A percentile compares a stretch with the other conserved stretches of the same genome.
Conservation (phyloP, 2,888 invertebrate species). For the Gnatocerus cornutus region DNA sequence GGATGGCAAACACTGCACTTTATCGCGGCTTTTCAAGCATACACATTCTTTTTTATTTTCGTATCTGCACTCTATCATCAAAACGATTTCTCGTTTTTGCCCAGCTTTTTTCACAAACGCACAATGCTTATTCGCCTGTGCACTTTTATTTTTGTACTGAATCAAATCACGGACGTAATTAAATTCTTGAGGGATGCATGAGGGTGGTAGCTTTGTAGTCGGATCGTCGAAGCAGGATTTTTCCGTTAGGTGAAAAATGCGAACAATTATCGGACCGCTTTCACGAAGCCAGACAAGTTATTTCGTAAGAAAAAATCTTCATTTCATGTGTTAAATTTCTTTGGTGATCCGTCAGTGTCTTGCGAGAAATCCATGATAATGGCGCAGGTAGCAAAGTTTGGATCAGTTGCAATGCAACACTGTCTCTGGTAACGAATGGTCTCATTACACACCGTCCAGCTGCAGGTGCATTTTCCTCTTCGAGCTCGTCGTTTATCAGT, state of each 20-base stretch:
- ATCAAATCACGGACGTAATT: constrained; percentile 48
- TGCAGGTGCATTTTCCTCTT: constrained; percentile 22
- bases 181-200: constrained; percentile 41
- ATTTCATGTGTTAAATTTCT: neutral
- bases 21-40: constrained; percentile 46
- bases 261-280: neutral
- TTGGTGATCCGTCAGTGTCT: neutral
- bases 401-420: constrained; percentile 31
- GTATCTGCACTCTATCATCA: constrained; percentile 30
- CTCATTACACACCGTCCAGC: constrained; percentile 53
- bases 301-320: no score
- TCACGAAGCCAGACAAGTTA: no score
- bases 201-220: constrained; percentile 18
- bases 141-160: constrained; percentile 47
- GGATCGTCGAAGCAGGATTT: constrained; percentile 7
- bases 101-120: constrained; percentile 40
- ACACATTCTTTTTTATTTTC: constrained; percentile 15
- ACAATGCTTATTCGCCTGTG: constrained; percentile 39
- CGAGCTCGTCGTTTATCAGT: constrained; percentile 29
- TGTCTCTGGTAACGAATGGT: constrained; percentile 55
- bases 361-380: constrained; percentile 14
- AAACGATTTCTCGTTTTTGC: constrained; percentile 37
- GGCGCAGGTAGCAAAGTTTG: constrained; percentile 17
- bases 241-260: neutral
- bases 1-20: constrained; percentile 56